Percentiles rank a stretch among this genome's conserved stretches.
phyloP scores from a whole-genome alignment of 2,797 vertebrate genomes.

The Onychomys arenicola region DNA sequence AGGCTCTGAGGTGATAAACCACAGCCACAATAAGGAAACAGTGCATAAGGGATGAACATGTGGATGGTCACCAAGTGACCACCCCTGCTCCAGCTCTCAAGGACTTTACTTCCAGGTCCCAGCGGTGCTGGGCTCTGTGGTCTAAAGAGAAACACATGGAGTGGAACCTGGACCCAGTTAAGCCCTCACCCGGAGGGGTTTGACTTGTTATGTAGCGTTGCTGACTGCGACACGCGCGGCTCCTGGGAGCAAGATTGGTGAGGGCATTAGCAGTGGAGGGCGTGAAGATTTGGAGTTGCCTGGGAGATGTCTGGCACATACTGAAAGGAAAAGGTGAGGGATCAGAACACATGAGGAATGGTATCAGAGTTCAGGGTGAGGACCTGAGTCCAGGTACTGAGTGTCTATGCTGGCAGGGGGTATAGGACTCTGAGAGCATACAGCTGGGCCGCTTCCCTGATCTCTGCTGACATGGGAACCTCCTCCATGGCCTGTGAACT shows the following conservation, averaged over 20 bases:
- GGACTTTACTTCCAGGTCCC: neutral
- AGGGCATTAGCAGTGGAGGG: neutral
- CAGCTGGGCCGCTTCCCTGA: neutral
- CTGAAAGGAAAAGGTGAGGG: neutral
- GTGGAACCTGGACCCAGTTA: neutral
- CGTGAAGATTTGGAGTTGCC: too few species aligned
- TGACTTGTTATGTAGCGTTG: neutral
- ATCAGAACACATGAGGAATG: neutral
- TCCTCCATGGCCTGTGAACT: neutral
- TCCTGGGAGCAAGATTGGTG: neutral
- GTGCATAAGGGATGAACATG: accelerated
- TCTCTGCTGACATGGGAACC: neutral
- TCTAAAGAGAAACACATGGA: too few species aligned
- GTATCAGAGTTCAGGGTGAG: neutral
- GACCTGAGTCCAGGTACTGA: neutral
- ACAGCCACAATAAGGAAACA: neutral
- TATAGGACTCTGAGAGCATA: too few species aligned
- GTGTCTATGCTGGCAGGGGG: neutral
- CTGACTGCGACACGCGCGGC: neutral
- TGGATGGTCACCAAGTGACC: neutral
- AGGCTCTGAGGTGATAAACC: neutral
- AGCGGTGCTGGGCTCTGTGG: neutral
- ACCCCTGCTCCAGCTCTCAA: neutral
- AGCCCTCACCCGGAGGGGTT: neutral
- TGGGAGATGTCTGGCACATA: neutral